A percentile compares a stretch with the other conserved stretches of the same genome.
Evolutionary conservation across 64 coral and sea anemone genomes (phyloP).

Genomic region (Anthopleura sola): DNA sequence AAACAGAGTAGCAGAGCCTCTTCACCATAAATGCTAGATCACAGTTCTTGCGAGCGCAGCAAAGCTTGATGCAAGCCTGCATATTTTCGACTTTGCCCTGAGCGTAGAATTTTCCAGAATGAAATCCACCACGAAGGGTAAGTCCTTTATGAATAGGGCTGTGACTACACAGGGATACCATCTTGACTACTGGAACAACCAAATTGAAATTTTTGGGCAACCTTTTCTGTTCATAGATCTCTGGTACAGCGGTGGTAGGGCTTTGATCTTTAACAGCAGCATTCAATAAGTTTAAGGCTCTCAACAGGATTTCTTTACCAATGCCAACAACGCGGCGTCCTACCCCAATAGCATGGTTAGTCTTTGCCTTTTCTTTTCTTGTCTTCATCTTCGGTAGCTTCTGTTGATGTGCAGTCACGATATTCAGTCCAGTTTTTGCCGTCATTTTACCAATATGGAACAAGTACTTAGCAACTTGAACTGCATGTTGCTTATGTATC

Average conservation of each 20-base stretch:
- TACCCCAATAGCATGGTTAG: conserved; percentile 39
- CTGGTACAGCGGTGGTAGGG: background rate
- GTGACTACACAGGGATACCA: conserved; percentile 82
- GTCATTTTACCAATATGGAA: conserved; percentile 75
- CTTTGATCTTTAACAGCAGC: conserved; percentile 3
- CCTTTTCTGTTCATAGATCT: background rate
- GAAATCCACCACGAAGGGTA: conserved; percentile 73
- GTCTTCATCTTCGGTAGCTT: background rate
- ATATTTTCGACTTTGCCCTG: conserved; percentile 75
- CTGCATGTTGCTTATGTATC: conserved; percentile 53
- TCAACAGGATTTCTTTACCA: conserved; percentile 61
- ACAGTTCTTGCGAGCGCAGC: conserved; percentile 63
- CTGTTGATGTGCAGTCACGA: conserved; percentile 29
- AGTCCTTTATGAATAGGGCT: conserved; percentile 62
- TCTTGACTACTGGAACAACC: conserved; percentile 70
- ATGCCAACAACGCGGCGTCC: conserved; percentile 66
- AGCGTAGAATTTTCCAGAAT: conserved; percentile 63
- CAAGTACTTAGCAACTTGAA: conserved; percentile 60
- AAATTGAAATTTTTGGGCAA: background rate
- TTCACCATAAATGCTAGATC: conserved; percentile 79
- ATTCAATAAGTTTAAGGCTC: conserved; percentile 52
- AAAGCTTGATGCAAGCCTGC: conserved; percentile 74
- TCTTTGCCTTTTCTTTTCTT: conserved; percentile 6
- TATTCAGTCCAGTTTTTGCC: conserved; percentile 53
- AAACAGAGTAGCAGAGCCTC: conserved; percentile 73